Percentiles rank a stretch among this genome's conserved stretches.
Conservation (phyloP, 2,113 vertebrate genomes). For the Lampris megalopsis region DNA sequence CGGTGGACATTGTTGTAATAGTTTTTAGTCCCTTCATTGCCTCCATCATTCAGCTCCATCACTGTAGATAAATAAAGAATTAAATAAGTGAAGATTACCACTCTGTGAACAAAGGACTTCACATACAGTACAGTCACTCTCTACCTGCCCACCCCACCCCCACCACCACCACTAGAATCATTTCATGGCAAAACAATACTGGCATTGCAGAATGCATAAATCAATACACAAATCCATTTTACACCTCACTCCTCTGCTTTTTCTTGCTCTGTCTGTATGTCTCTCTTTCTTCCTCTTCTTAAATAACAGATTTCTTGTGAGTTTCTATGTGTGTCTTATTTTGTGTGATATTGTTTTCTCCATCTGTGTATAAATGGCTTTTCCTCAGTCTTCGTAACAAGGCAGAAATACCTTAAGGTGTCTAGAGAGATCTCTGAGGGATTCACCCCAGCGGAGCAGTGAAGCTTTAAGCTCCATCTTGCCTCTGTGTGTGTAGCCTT, state of each 20-base stretch:
- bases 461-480: slow-evolving; percentile 53
- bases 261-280: not conserved
- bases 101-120: too few relatives aligned
- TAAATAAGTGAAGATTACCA: slow-evolving; percentile 7
- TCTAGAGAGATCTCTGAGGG: slow-evolving; percentile 43
- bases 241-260: not conserved
- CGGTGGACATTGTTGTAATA: slow-evolving; percentile 29
- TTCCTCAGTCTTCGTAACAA: slow-evolving; percentile 17
- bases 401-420: slow-evolving; percentile 54
- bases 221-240: slow-evolving; percentile 4
- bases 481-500: slow-evolving; percentile 51
- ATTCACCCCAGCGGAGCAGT: slow-evolving; percentile 41
- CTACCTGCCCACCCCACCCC: not conserved
- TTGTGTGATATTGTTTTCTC: slow-evolving; percentile 30
- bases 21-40: not conserved
- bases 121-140: too few relatives aligned
- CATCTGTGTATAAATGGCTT: slow-evolving; percentile 36
- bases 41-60: slow-evolving; percentile 31
- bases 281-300: not conserved
- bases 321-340: slow-evolving; percentile 15
- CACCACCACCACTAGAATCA: slow-evolving; percentile 20
- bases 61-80: slow-evolving; percentile 23
- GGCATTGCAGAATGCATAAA: not conserved
- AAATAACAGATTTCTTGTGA: not conserved
- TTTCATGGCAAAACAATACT: slow-evolving; percentile 5